A percentile compares a stretch with the other conserved stretches of the same genome.
These are phyloP conservation scores for Hylomyscus alleni DNA, from an alignment of 2,797 vertebrate species.

Conservation along the genomic window DNA sequence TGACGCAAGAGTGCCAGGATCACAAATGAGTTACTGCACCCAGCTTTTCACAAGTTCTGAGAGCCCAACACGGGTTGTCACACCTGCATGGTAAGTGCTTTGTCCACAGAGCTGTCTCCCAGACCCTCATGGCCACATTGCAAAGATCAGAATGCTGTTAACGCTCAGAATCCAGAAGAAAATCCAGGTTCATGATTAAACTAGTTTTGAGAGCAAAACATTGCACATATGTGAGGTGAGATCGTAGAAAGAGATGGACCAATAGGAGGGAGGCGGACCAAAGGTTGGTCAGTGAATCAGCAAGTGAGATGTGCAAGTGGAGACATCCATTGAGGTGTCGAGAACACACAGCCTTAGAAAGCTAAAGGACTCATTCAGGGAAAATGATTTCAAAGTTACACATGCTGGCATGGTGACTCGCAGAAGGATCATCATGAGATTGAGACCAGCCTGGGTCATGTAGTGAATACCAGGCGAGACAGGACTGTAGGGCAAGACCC, in stretches of 20 bases:
- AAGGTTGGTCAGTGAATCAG: neutral
- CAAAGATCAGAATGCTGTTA: neutral
- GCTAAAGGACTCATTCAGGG: neutral
- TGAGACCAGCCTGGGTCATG: neutral
- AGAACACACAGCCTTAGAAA: neutral
- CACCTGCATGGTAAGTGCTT: neutral
- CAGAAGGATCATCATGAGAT: neutral
- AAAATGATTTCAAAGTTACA: neutral
- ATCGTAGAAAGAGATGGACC: neutral
- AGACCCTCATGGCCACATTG: neutral
- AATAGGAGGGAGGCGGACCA: neutral
- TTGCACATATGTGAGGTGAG: slow-evolving; percentile 6
- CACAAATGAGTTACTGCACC: neutral
- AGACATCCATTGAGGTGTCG: neutral
- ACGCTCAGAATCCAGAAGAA: slow-evolving; percentile 6
- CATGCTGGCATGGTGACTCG: neutral
- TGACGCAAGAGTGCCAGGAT: neutral
- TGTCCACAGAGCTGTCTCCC: no score
- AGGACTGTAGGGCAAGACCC: neutral
- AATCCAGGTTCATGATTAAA: neutral
- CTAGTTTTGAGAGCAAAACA: neutral
- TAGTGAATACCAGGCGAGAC: neutral
- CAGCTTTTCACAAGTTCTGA: no score
- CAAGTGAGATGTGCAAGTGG: neutral
- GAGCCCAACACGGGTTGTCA: neutral